A percentile compares a stretch with the other conserved stretches of the same genome.
phyloP scores from a whole-genome alignment of 2,888 invertebrate genomes.

The Mycalesis mineus region DNA sequence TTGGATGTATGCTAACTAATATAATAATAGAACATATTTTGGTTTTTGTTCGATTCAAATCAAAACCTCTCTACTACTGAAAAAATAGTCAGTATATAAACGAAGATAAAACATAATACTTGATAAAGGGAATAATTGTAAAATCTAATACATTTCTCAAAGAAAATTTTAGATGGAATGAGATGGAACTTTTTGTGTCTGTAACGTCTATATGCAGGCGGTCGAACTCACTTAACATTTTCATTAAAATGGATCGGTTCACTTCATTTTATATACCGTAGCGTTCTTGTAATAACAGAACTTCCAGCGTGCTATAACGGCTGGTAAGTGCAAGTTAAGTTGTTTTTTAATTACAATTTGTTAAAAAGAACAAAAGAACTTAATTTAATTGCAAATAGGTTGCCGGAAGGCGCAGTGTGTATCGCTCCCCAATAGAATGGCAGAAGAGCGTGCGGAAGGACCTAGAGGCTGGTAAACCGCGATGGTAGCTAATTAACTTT shows the following conservation, averaged over 20 bases:
- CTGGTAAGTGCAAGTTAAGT: neutral
- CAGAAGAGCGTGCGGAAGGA: too few species aligned
- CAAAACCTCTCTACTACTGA: neutral
- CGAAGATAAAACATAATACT: neutral
- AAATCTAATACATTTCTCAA: conserved; percentile 11
- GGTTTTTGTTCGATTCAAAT: neutral
- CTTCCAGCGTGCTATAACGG: neutral
- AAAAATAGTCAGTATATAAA: neutral
- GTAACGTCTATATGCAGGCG: neutral
- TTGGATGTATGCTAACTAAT: too few species aligned
- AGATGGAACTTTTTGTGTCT: conserved; percentile 3
- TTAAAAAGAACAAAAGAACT: too few species aligned
- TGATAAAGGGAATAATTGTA: conserved; percentile 7
- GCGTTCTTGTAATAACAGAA: neutral
- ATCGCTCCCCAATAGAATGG: too few species aligned
- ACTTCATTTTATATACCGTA: neutral
- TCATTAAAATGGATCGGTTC: conserved; percentile 14
- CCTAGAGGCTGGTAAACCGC: too few species aligned
- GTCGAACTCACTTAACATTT: conserved; percentile 8
- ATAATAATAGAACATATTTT: too few species aligned
- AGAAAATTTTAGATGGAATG: conserved; percentile 9
- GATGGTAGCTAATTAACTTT: too few species aligned
- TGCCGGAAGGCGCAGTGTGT: too few species aligned
- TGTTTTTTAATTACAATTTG: neutral
- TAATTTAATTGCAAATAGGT: too few species aligned